phyloP scores from a whole-genome alignment of 2,797 vertebrate genomes.

The Galaxias olidus region DNA sequence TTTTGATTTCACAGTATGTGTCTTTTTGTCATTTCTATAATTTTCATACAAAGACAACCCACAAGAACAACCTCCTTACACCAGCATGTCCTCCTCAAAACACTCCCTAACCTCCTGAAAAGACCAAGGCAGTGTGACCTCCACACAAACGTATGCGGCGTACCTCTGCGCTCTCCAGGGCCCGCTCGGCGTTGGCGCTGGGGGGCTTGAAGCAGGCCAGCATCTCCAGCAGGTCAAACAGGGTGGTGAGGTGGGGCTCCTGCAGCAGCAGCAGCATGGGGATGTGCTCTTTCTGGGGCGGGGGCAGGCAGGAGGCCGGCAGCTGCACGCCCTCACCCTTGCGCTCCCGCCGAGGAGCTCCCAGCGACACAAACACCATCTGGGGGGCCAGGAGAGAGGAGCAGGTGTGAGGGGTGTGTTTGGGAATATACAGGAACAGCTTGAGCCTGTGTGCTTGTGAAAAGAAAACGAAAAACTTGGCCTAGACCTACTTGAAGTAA shows the following conservation, averaged over 20 bases:
- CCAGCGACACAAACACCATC: conserved; percentile 99
- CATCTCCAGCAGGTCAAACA: conserved; percentile 98
- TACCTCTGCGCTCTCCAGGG: conserved; percentile 87
- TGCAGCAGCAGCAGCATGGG: conserved; percentile 97
- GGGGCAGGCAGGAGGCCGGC: conserved; percentile 94
- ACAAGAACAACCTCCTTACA: too few relatives aligned
- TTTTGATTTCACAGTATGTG: too few relatives aligned
- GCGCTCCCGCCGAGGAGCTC: conserved; percentile 92
- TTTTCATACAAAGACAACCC: too few relatives aligned
- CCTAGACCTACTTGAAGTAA: too few relatives aligned
- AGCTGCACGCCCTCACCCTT: conserved; percentile 97
- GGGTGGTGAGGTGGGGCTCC: conserved; percentile 96
- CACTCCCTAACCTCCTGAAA: neutral
- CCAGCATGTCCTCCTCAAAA: too few relatives aligned
- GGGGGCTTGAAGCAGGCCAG: conserved; percentile 96
- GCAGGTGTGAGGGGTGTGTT: neutral
- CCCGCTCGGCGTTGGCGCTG: conserved; percentile 75
- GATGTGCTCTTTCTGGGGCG: conserved; percentile 98
- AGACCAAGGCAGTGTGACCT: too few relatives aligned
- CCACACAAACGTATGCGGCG: too few relatives aligned
- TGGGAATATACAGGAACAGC: neutral
- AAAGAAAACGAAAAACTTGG: too few relatives aligned
- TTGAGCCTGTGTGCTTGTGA: neutral
- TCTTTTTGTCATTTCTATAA: too few relatives aligned
- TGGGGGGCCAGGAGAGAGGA: conserved; percentile 43